Evolutionary conservation across 2,113 vertebrate species (phyloP).

Genomic region (Mirza zaza): DNA sequence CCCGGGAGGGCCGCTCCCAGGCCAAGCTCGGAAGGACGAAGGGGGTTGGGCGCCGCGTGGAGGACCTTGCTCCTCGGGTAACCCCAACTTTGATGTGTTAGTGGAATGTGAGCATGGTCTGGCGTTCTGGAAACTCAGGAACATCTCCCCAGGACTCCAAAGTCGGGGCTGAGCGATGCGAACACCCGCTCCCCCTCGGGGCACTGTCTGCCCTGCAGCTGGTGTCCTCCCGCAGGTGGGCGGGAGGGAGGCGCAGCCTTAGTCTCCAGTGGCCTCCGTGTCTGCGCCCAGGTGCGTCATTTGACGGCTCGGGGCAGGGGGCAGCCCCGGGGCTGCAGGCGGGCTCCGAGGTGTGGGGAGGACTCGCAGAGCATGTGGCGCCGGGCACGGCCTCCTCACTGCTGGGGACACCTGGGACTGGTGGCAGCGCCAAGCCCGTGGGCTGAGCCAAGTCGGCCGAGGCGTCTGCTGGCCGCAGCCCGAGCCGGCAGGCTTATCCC

Average conservation of each 20-base stretch:
- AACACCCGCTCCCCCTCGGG: fast-evolving
- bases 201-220: fast-evolving
- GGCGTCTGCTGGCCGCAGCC: not conserved
- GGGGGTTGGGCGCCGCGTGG: too few relatives aligned
- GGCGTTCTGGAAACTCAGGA: not conserved
- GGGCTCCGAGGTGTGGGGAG: not conserved
- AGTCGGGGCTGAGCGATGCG: not conserved
- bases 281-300: fast-evolving
- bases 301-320: too few relatives aligned
- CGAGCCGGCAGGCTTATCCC: not conserved
- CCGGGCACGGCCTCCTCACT: not conserved
- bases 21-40: too few relatives aligned
- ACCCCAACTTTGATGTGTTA: too few relatives aligned
- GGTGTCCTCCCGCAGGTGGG: fast-evolving
- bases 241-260: fast-evolving
- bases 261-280: fast-evolving
- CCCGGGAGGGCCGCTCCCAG: too few relatives aligned
- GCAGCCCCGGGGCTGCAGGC: not conserved
- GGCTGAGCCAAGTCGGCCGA: not conserved
- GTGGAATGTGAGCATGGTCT: too few relatives aligned
- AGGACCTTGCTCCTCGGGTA: too few relatives aligned
- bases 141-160: fast-evolving
- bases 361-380: fast-evolving
- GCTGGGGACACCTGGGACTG: not conserved
- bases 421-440: not conserved